Evolutionary conservation across 2,113 vertebrate species (phyloP), one percentile per base, ranked within the genome.

Genomic region (Rissa tridactyla): DNA sequence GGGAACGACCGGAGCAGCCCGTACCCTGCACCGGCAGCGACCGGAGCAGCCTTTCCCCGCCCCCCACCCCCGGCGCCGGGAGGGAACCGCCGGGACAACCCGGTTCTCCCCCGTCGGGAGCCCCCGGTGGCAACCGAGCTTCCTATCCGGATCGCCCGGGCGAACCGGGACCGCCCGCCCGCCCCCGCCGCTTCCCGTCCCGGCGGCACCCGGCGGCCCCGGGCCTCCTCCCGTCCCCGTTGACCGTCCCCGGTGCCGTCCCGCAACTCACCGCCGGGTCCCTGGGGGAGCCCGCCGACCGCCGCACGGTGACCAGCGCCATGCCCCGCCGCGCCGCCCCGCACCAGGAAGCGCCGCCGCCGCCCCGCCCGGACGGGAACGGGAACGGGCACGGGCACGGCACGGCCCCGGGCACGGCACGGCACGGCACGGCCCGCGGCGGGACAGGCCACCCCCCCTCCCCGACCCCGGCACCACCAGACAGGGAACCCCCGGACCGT

Each of bases 281-380:
- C 77, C 72, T 6, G 38, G 57, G 91, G 82, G 98, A 97, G 92
- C 98, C 91, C 44, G 98, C 98, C 34, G 97, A 96, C 79, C 99
- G 98, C 70, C 98, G 98, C 90, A 99, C 97, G 16, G 99, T 99
- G 82, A 99, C 98, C 96, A 99, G 96, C 92, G 99, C 99, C 99
- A 99, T 99, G 83, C 96, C 95, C 77, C 62, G 83, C 64, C 26
- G 64, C 69, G 13, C 54, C 62, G 83, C 69, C 13, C 55, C 72
- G 83, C 69, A 79, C 77, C 93, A 90, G 84, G 92, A 94, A 91
- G 88, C 89, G 88, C 78, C 78, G 69, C 93, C 6, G 55, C 65
- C 52, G 94, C 93, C 93, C 79, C 85, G 95, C 79, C 61, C 52
- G 89, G 81, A 73, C 82, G 73, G 94, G 90, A 52, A 62, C 77